A percentile compares a stretch with the other conserved stretches of the same genome.
These are phyloP conservation scores for Siniperca chuatsi DNA, from an alignment of 2,113 vertebrate species.

Conservation along the genomic window DNA sequence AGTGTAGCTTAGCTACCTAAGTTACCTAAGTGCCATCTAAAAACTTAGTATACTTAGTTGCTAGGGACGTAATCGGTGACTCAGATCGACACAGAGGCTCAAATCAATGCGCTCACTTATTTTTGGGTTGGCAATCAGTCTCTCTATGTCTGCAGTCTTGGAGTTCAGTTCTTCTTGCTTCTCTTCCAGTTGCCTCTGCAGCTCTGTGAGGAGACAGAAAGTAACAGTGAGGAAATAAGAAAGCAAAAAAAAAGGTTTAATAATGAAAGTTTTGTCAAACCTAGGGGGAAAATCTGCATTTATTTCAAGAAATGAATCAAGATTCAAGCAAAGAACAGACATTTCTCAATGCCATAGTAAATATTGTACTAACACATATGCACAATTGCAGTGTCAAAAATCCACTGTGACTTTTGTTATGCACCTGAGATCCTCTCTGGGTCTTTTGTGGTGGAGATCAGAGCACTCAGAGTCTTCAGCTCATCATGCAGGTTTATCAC, in stretches of 20 bases:
- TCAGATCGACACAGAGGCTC: background rate
- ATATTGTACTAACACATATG: background rate
- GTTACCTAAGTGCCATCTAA: no score
- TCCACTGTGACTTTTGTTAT: background rate
- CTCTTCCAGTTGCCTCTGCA: slow-evolving; percentile 31
- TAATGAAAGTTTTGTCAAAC: background rate
- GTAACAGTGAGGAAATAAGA: background rate
- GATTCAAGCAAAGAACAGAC: background rate
- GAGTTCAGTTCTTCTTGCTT: slow-evolving; percentile 42
- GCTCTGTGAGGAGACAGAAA: slow-evolving; percentile 32
- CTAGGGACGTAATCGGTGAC: no score
- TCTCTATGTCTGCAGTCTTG: slow-evolving; percentile 34
- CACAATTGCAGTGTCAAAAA: background rate
- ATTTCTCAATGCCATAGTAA: background rate
- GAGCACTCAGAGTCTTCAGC: slow-evolving; percentile 26
- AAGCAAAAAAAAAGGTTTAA: background rate
- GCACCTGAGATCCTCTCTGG: slow-evolving; percentile 27
- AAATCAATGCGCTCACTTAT: slow-evolving; percentile 25
- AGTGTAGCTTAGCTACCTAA: no score
- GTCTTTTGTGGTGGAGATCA: slow-evolving; percentile 9
- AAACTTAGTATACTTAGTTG: background rate
- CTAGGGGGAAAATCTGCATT: background rate
- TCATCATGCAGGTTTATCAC: slow-evolving; percentile 49
- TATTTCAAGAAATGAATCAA: background rate
- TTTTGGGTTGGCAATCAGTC: background rate